Percentiles rank a stretch among this genome's conserved stretches.
These are phyloP conservation scores for Mastigias papua DNA, from an alignment of 30 jellyfish, hydroid and myxozoan species.

Conservation along the genomic window DNA sequence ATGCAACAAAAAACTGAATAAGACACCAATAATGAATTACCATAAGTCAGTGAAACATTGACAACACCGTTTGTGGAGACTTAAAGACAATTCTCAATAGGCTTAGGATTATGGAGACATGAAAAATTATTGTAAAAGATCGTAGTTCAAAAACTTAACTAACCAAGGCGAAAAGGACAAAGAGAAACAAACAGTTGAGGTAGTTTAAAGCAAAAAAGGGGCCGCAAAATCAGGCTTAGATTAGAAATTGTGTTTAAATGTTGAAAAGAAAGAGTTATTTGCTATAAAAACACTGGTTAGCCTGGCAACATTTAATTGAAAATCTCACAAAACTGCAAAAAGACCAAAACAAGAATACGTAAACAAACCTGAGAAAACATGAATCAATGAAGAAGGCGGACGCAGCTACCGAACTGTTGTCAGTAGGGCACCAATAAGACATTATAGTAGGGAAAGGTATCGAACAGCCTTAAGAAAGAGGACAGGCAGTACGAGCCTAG, in stretches of 20 bases:
- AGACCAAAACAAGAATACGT: background rate
- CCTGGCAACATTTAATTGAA: background rate
- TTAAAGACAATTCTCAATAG: background rate
- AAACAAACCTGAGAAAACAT: background rate
- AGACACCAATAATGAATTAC: conserved; percentile 18
- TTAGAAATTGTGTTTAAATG: background rate
- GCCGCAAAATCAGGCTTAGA: conserved; percentile 23
- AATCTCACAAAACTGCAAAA: conserved; percentile 10
- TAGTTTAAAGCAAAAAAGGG: background rate
- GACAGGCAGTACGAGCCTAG: too few species aligned
- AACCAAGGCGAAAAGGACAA: conserved; percentile 18
- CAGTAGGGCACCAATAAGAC: background rate
- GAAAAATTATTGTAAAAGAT: conserved; percentile 8
- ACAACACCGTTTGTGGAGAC: conserved; percentile 13
- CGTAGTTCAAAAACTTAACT: background rate
- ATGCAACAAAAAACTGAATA: background rate
- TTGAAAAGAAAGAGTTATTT: background rate
- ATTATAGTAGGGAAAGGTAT: background rate
- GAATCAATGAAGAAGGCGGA: background rate
- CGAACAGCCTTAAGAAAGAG: background rate
- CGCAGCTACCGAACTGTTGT: background rate
- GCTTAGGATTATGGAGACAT: conserved; percentile 20
- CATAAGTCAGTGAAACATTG: conserved; percentile 6
- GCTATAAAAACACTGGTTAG: background rate
- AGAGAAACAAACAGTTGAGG: conserved; percentile 3